Evolutionary conservation across 2,797 vertebrate species (phyloP), one percentile per base, ranked within the genome.

Genomic region (Megaceryle alcyon): DNA sequence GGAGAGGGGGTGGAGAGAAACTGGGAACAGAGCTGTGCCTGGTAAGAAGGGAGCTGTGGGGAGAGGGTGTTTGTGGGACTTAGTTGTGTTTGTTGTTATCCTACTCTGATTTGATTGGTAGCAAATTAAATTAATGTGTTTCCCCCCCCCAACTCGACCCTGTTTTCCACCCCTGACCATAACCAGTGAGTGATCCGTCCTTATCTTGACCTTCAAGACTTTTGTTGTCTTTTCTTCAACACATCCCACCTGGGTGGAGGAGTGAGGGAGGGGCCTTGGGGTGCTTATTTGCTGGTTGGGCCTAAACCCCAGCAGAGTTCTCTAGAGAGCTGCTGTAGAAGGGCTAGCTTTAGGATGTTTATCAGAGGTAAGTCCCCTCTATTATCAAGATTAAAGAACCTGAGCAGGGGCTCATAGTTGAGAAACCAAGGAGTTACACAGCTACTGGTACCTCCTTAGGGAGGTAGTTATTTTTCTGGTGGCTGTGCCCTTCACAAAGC

Each of bases 401-500:
- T 3, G 15, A 78, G 41, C 43, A 61, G 66, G 69, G 37, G 51
- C 20, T 77, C 43, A 11, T 43, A 37, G 14, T 17, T 39, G 31
- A 65, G 73, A 18, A 11, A 28, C 33, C 21, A 20, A 1, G 14
- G 78, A 79, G 43, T 44, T 63, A 35, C 1, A 0, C 60, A 39
- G 82, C 75, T 64, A 20, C 68, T 68, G 60, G 29, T 49, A 66
- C 69, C 56, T 39, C 81, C 63, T 37, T 13, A 26, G 79, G 69
- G 65, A 93, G 14, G 39, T 56, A 28, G 68, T 48, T 85, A 31
- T 37, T 49, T 73, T 39, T 65, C 37, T 49, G 71, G 61, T 35
- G 64, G 72, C 82, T 82, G 14, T 91, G 82, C 49, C 79, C 89
- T 91, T 92, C 85, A 65, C 82, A 81, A 83, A 86, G 43, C 28